Conservation (phyloP, 2,888 invertebrate species). For the Caradrina clavipalpis region DNA sequence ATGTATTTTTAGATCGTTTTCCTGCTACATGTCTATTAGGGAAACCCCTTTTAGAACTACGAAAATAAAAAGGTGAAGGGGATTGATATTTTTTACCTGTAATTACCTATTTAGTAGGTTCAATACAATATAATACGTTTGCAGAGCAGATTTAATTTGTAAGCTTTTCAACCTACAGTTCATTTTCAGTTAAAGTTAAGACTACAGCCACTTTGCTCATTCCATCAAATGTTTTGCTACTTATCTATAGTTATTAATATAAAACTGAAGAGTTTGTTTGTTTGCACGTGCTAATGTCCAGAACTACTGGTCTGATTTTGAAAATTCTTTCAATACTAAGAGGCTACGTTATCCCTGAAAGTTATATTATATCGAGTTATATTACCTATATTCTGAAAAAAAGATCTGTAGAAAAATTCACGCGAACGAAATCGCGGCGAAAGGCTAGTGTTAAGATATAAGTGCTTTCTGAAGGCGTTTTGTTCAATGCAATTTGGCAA, state of each 20-base stretch:
- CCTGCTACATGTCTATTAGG: not conserved
- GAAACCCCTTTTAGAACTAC: not conserved
- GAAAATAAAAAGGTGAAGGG: no score
- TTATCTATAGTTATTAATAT: no score
- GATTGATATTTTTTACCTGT: not conserved
- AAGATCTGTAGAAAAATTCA: no score
- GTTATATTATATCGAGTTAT: no score
- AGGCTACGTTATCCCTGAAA: no score
- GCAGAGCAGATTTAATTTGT: not conserved
- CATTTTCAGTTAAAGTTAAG: not conserved
- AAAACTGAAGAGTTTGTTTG: no score
- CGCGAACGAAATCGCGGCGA: no score
- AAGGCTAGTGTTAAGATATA: not conserved
- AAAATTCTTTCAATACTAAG: no score
- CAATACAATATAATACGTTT: not conserved
- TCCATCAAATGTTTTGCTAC: conserved; percentile 1
- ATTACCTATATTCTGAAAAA: no score
- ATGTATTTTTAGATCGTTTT: not conserved
- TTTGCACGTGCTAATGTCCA: no score
- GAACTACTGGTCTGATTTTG: no score
- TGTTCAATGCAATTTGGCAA: conserved; percentile 28
- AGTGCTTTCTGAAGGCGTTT: conserved; percentile 10
- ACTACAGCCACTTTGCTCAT: not conserved
- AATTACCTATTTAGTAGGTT: no score
- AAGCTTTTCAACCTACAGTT: not conserved